Conservation (phyloP, 2,888 invertebrate genomes). For the Brachyptera putata region DNA sequence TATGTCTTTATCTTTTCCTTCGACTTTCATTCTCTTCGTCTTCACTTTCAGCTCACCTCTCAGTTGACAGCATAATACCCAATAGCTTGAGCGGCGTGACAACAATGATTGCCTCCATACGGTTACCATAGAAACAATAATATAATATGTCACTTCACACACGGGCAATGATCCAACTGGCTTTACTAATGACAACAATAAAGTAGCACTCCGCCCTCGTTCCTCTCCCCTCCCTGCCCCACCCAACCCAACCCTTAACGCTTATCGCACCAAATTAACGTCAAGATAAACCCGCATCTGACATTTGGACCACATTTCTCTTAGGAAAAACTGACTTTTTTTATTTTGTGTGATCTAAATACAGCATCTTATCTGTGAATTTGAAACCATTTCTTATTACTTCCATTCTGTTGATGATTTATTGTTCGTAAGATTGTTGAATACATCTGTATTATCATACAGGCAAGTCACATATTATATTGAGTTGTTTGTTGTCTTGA, state of each 20-base stretch:
- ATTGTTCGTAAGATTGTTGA: not conserved
- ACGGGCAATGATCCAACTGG: too few species aligned
- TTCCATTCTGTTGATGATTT: not conserved
- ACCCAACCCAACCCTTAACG: too few species aligned
- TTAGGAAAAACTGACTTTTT: not conserved
- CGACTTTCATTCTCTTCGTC: too few species aligned
- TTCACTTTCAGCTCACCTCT: too few species aligned
- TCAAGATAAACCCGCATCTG: not conserved
- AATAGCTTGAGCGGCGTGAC: too few species aligned
- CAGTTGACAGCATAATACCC: too few species aligned
- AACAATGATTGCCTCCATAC: constrained; percentile 1
- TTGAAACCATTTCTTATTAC: not conserved
- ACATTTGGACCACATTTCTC: not conserved
- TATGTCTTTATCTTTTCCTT: not conserved
- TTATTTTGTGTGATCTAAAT: not conserved
- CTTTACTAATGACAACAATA: not conserved
- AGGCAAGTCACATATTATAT: too few species aligned
- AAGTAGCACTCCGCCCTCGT: not conserved
- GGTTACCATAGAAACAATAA: not conserved
- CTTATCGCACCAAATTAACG: not conserved
- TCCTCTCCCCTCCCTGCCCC: too few species aligned
- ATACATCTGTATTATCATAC: not conserved
- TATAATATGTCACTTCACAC: too few species aligned
- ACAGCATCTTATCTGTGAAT: not conserved
- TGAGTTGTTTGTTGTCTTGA: too few species aligned